Conservation (phyloP, 1,140 invertebrate species). For the Cherax destructor region DNA sequence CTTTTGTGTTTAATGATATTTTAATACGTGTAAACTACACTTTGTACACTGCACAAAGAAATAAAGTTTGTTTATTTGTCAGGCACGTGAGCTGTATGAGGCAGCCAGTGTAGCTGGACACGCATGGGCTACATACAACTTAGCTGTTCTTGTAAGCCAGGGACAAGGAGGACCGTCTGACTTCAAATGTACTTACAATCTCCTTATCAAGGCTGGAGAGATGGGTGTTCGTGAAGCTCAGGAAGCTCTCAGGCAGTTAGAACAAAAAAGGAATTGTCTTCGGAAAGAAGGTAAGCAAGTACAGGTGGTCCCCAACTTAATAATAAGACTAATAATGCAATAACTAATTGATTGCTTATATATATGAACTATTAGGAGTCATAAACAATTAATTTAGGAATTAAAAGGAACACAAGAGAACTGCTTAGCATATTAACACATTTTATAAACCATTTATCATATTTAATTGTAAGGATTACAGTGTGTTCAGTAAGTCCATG, state of each 20-base stretch:
- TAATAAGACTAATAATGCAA: too few species aligned
- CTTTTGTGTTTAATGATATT: background rate
- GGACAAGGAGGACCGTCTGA: constrained; percentile 33
- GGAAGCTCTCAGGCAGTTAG: constrained; percentile 6
- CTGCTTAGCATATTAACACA: too few species aligned
- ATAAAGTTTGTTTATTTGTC: background rate
- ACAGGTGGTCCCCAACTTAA: background rate
- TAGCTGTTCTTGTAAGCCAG: constrained; percentile 41
- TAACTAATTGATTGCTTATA: too few species aligned
- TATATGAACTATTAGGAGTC: too few species aligned
- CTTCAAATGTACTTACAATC: background rate
- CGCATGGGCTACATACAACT: constrained; percentile 47
- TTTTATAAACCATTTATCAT: too few species aligned
- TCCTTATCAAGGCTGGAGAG: constrained; percentile 20
- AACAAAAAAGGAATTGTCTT: background rate
- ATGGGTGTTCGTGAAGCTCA: constrained; percentile 39
- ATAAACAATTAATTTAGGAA: too few species aligned
- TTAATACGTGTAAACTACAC: background rate
- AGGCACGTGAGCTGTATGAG: constrained; percentile 53
- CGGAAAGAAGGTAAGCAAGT: background rate
- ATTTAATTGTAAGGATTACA: too few species aligned
- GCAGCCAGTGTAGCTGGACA: constrained; percentile 25
- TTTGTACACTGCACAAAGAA: background rate
- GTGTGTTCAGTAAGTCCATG: too few species aligned
- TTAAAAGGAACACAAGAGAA: too few species aligned